Percentiles rank a stretch among this genome's conserved stretches.
These are phyloP conservation scores for Poeciliopsis turneri DNA, from an alignment of 2,797 vertebrate species.

Conservation along the genomic window DNA sequence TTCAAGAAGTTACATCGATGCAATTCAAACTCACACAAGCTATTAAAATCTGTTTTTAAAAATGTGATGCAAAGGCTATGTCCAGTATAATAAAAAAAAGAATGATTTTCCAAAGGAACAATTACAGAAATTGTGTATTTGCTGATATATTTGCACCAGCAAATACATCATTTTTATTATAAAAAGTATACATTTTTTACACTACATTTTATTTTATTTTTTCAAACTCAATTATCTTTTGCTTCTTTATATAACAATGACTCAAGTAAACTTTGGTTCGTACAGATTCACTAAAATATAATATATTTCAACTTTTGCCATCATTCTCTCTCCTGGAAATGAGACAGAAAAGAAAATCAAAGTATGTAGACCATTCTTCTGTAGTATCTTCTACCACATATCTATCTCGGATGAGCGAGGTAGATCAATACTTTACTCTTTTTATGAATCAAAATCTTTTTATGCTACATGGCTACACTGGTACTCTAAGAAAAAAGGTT, in stretches of 20 bases:
- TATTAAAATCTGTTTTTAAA: neutral
- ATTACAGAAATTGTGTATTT: neutral
- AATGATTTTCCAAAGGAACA: neutral
- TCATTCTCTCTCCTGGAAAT: neutral
- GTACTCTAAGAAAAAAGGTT: slow-evolving; percentile 31
- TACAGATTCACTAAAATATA: neutral
- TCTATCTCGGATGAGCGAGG: slow-evolving; percentile 16
- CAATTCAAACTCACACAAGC: neutral
- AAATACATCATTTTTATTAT: neutral
- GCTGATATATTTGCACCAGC: neutral
- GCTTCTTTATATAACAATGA: neutral
- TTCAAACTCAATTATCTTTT: neutral
- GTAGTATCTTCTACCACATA: slow-evolving; percentile 14
- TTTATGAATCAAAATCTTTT: slow-evolving; percentile 45
- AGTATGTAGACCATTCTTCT: slow-evolving; percentile 19
- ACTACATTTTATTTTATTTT: neutral
- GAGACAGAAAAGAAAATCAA: slow-evolving; percentile 21
- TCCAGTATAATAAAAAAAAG: neutral
- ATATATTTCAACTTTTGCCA: neutral
- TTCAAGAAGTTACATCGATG: neutral
- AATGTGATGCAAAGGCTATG: neutral
- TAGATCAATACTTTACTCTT: slow-evolving; percentile 52
- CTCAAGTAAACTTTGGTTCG: neutral
- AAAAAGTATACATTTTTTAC: no score
- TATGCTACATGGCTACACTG: slow-evolving; percentile 46